A percentile compares a stretch with the other conserved stretches of the same genome.
Conservation (phyloP, 64 coral and sea anemone species). For the Pocillopora verrucosa region DNA sequence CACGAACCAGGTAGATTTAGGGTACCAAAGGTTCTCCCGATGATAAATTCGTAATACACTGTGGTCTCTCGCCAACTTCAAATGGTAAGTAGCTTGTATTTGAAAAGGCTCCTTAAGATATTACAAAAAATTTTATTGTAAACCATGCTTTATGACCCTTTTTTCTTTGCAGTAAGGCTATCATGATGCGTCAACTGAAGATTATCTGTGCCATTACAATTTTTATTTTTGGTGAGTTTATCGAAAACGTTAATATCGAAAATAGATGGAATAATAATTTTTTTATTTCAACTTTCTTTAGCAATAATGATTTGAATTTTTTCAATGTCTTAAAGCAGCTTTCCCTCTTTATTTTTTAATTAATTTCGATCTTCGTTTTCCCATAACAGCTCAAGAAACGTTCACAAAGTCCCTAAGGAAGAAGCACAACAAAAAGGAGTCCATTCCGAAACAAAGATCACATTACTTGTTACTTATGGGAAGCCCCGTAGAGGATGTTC, state of each 20-base stretch:
- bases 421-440: conserved; percentile 26
- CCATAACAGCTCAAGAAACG: neutral
- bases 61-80: neutral
- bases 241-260: too few species aligned
- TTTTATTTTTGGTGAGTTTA: conserved; percentile 22
- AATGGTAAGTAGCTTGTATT: too few species aligned
- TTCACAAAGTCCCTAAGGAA: conserved; percentile 3
- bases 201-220: neutral
- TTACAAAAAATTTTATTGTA: too few species aligned
- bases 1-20: too few species aligned
- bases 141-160: too few species aligned
- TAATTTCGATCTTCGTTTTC: neutral
- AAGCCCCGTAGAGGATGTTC: neutral
- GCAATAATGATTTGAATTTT: too few species aligned
- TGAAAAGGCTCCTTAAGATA: too few species aligned
- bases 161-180: neutral
- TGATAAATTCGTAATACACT: neutral
- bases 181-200: conserved; percentile 6
- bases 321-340: too few species aligned
- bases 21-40: neutral
- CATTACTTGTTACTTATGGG: conserved; percentile 29
- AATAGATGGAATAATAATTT: too few species aligned
- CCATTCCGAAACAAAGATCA: neutral
- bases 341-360: too few species aligned
- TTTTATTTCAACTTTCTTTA: too few species aligned